Conservation (phyloP, 2,113 vertebrate species). For the Pangasianodon hypophthalmus region DNA sequence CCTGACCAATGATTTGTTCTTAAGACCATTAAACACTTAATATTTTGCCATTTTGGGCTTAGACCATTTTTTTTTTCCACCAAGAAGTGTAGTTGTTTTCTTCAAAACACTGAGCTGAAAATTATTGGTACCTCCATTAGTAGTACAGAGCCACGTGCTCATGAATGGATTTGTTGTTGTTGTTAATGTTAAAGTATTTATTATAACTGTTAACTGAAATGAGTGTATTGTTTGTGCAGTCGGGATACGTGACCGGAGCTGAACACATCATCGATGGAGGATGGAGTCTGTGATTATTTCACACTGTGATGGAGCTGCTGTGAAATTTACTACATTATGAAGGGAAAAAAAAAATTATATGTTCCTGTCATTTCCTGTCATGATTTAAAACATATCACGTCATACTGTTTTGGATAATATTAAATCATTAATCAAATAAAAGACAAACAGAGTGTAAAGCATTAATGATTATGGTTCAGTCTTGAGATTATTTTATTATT, state of each 20-base stretch:
- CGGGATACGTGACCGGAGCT: conserved; percentile 87
- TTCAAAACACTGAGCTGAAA: background rate
- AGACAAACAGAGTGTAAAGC: background rate
- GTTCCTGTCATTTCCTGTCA: background rate
- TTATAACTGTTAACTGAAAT: background rate
- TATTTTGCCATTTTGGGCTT: too few species aligned
- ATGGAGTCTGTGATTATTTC: conserved; percentile 83
- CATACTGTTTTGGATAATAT: background rate
- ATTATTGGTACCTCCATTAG: background rate
- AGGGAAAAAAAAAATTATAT: background rate
- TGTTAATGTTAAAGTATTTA: background rate
- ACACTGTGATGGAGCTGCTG: background rate
- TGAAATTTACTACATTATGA: background rate
- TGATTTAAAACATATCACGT: background rate
- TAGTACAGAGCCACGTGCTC: background rate
- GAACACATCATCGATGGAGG: conserved; percentile 92
- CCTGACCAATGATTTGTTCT: too few species aligned
- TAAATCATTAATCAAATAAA: background rate
- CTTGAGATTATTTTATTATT: background rate
- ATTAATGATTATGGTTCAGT: background rate
- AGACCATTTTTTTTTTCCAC: too few species aligned
- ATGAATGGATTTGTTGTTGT: background rate
- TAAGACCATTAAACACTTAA: too few species aligned
- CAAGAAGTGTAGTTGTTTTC: background rate
- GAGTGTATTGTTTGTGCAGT: conserved; percentile 71